Evolutionary conservation across 2,113 vertebrate genomes (phyloP).

Genomic region (Thermophis baileyi): DNA sequence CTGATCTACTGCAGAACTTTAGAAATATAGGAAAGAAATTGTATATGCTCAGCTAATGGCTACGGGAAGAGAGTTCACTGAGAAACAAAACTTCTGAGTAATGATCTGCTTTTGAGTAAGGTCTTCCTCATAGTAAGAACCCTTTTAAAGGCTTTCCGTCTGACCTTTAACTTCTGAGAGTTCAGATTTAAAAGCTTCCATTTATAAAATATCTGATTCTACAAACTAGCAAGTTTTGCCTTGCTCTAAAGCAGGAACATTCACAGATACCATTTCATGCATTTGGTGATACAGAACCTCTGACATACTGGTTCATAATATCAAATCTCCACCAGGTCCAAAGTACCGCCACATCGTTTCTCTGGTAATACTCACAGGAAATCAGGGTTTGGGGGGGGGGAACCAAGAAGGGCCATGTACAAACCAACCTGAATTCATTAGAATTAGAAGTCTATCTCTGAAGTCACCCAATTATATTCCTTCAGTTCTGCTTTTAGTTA

Average conservation of each 20-base stretch:
- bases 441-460: too few species aligned
- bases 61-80: not conserved
- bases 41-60: not conserved
- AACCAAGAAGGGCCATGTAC: not conserved
- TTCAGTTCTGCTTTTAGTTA: too few species aligned
- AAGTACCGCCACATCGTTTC: not conserved
- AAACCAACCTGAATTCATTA: not conserved
- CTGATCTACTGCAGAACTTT: not conserved
- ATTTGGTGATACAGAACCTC: too few species aligned
- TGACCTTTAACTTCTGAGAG: not conserved
- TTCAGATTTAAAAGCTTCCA: not conserved
- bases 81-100: not conserved
- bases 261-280: not conserved
- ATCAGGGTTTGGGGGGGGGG: not conserved
- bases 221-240: conserved; percentile 50
- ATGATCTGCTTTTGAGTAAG: not conserved
- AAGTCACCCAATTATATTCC: too few species aligned
- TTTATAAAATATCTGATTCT: conserved; percentile 35
- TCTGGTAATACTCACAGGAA: not conserved
- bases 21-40: not conserved
- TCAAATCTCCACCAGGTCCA: not conserved
- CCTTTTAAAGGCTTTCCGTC: not conserved
- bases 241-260: conserved; percentile 36
- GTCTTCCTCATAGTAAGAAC: not conserved
- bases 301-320: not conserved